A percentile compares a stretch with the other conserved stretches of the same genome.
Conservation (phyloP, 37 sponge, comb jelly and placozoan species). For the Diacarnus erythraeanus region DNA sequence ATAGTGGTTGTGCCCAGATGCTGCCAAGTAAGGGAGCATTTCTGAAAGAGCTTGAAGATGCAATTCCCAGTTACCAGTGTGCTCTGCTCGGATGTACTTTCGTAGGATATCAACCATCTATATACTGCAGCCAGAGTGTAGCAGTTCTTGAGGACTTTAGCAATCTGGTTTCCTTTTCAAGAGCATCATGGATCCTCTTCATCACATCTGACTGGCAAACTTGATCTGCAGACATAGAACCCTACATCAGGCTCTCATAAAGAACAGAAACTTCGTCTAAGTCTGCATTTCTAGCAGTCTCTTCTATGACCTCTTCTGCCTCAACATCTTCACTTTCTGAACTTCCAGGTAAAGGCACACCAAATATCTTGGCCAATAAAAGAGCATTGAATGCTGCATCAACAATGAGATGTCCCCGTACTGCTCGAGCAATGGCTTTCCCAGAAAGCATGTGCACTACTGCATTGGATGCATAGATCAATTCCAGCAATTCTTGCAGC, state of each 20-base stretch:
- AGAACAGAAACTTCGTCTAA: constrained; percentile 2
- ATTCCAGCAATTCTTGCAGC: constrained; percentile 24
- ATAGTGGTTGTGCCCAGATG: constrained; percentile 43
- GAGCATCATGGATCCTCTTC: constrained; percentile 9
- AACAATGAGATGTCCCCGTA: constrained; percentile 39
- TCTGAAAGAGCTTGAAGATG: constrained; percentile 37
- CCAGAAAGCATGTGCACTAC: constrained; percentile 36
- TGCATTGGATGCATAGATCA: constrained; percentile 35
- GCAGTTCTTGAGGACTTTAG: too few relatives aligned
- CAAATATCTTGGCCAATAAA: neutral
- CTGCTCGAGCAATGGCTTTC: constrained; percentile 33
- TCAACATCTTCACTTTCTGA: neutral
- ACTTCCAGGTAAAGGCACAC: constrained; percentile 13
- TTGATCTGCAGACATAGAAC: constrained; percentile 12
- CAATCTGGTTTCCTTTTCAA: constrained; percentile 2
- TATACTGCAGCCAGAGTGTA: constrained; percentile 34
- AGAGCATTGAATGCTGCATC: constrained; percentile 39
- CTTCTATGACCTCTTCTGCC: constrained; percentile 2
- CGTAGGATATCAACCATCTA: constrained; percentile 53
- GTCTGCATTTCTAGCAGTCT: neutral
- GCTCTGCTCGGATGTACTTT: constrained; percentile 27
- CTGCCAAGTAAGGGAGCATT: too few relatives aligned
- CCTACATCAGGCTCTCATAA: constrained; percentile 10
- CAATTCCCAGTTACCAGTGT: constrained; percentile 44
- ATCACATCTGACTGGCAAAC: constrained; percentile 10